Evolutionary conservation across 2,888 invertebrate genomes (phyloP), one percentile per base, ranked within the genome.

Genomic region (Ectemnius continuus): DNA sequence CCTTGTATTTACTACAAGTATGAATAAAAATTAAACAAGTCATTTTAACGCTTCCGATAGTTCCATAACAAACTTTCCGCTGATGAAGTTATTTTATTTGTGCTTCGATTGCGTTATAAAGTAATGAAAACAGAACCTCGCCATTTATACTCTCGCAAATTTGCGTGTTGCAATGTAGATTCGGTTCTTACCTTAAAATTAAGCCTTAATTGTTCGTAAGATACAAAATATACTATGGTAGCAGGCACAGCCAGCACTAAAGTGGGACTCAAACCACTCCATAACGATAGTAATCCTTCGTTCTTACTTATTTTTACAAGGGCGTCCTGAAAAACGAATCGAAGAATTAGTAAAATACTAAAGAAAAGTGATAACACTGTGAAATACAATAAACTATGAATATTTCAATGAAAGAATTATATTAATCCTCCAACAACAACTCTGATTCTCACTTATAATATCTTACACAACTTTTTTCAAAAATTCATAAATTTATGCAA

Each of bases 201-300:
- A 79, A 93, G 92, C 85, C 96, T 92, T 61, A 99, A 92, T 90
- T 98, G 97, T 91, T 99, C 99, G 91, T 99, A 99, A 16, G 96
- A 93, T 11, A 99, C 98, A 93, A 99, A 99, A 91, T 99, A 99
- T 77, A 98, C 94, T 69, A 99, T 96, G 46, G 99, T 99, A 62
- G 98, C 97, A 59, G 99, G 99, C 73, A 99, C 92, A 14, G 99
- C 98, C 91, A 99, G 94, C 14, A 99, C 94, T 88, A 99, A 92
- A 3, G 99, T 99, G 0, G 99, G 99, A 84, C 98, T 96, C 57
- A 99, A 92, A 0, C 99, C 99, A 87, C 98, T 98, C 99, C 99
- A 99, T 47, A 99, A 91, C 0, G 99, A 97, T 5, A 94, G 91
- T 0, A 98, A 87, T 8, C 99, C 99, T 93, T 99, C 99, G 61